A percentile compares a stretch with the other conserved stretches of the same genome.
These are phyloP conservation scores for Escarpia spicata DNA, from an alignment of 2,888 invertebrate species.

Conservation along the genomic window DNA sequence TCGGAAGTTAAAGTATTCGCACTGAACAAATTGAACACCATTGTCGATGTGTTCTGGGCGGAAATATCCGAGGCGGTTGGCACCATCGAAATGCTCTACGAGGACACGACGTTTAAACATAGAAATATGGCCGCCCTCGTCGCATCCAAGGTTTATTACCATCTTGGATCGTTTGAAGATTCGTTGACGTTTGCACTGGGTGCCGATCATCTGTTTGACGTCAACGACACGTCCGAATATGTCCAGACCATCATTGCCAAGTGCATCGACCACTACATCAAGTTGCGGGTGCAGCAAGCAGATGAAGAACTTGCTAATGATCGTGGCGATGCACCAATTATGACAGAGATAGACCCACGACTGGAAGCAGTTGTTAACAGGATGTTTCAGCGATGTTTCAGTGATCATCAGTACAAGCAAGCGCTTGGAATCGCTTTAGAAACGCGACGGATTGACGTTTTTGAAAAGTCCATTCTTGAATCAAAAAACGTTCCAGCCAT, in stretches of 20 bases:
- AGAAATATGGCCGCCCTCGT: slow-evolving; percentile 94
- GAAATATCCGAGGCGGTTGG: slow-evolving; percentile 98
- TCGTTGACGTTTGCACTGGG: slow-evolving; percentile 96
- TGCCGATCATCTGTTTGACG: slow-evolving; percentile 93
- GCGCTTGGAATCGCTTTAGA: slow-evolving; percentile 96
- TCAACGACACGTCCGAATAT: slow-evolving; percentile 92
- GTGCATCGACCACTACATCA: slow-evolving; percentile 96
- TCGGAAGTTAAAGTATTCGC: slow-evolving; percentile 91
- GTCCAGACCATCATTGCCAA: slow-evolving; percentile 97
- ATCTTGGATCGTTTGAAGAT: slow-evolving; percentile 95
- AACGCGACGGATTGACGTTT: slow-evolving; percentile 96
- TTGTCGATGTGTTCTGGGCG: slow-evolving; percentile 98
- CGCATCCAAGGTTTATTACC: slow-evolving; percentile 97
- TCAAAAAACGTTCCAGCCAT: slow-evolving; percentile 90
- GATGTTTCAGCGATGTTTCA: slow-evolving; percentile 93
- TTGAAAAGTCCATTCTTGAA: slow-evolving; percentile 89
- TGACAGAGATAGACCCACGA: slow-evolving; percentile 63
- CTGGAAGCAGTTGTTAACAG: slow-evolving; percentile 94
- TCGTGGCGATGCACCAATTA: slow-evolving; percentile 75
- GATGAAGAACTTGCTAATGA: slow-evolving; percentile 71
- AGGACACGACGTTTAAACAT: slow-evolving; percentile 87
- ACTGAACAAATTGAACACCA: slow-evolving; percentile 87
- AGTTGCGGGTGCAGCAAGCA: slow-evolving; percentile 69
- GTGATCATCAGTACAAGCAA: slow-evolving; percentile 93
- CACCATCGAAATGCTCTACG: slow-evolving; percentile 96